These are phyloP conservation scores for Monopis laevigella DNA, from an alignment of 2,888 invertebrate genomes.

Conservation along the genomic window DNA sequence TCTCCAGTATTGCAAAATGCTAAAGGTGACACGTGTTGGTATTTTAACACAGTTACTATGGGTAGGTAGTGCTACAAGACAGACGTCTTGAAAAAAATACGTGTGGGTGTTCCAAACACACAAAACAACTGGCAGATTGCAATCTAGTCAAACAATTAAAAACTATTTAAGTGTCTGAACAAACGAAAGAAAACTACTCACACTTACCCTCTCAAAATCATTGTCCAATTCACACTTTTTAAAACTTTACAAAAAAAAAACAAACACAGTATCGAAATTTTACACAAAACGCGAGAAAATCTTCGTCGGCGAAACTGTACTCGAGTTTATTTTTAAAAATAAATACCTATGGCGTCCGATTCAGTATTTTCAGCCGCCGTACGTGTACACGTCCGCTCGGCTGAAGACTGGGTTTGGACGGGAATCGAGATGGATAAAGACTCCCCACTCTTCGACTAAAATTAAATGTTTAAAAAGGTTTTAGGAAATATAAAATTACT, in stretches of 20 bases:
- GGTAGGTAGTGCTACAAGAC: too few species aligned
- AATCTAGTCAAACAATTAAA: too few species aligned
- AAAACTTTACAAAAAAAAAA: constrained; percentile 5
- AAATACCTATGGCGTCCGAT: constrained; percentile 4
- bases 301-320: constrained; percentile 7
- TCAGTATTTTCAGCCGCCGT: constrained; percentile 1
- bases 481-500: constrained; percentile 10
- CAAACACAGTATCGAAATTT: constrained; percentile 5
- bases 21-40: too few species aligned
- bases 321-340: constrained; percentile 12
- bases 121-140: too few species aligned
- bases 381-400: constrained; percentile 7
- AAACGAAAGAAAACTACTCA: constrained; percentile 27
- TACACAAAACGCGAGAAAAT: constrained; percentile 7
- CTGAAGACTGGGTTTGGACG: too few species aligned
- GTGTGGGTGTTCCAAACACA: too few species aligned
- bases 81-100: too few species aligned
- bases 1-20: too few species aligned
- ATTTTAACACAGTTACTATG: too few species aligned
- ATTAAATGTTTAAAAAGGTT: constrained; percentile 2
- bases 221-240: constrained; percentile 24
- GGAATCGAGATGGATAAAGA: constrained; percentile 1
- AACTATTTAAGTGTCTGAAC: too few species aligned
- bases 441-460: constrained; percentile 2
- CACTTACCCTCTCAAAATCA: constrained; percentile 56